Percentiles rank a stretch among this genome's conserved stretches.
phyloP scores from a whole-genome alignment of 2,797 vertebrate species.

The Enteromius anoplus region DNA sequence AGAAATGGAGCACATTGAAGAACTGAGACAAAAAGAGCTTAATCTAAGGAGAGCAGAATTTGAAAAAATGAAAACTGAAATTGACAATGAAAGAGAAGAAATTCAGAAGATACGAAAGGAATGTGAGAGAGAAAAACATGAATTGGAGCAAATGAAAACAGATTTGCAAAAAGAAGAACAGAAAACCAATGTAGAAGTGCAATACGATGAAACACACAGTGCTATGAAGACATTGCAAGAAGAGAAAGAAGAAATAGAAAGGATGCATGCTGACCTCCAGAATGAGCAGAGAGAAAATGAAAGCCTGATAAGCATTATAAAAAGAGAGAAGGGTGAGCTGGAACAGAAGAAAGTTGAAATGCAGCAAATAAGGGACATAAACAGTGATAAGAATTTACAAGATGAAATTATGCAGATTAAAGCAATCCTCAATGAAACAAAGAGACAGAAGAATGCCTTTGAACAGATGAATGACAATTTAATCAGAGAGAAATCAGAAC shows the following conservation, averaged over 20 bases:
- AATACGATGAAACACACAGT: slow-evolving; percentile 5
- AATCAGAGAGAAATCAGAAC: slow-evolving; percentile 32
- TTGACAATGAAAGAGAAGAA: slow-evolving; percentile 33
- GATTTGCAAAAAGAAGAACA: slow-evolving; percentile 22
- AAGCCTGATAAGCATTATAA: neutral
- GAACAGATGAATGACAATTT: slow-evolving; percentile 39
- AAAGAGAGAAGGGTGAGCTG: slow-evolving; percentile 16
- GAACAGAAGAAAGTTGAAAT: slow-evolving; percentile 28
- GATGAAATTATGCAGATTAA: slow-evolving; percentile 33
- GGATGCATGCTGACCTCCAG: slow-evolving; percentile 22
- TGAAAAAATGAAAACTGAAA: slow-evolving; percentile 14
- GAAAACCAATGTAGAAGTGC: slow-evolving; percentile 17
- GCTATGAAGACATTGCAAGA: neutral
- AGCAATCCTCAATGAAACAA: slow-evolving; percentile 30
- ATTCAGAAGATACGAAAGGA: slow-evolving; percentile 8
- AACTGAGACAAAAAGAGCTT: slow-evolving; percentile 22
- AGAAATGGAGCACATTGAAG: slow-evolving; percentile 12
- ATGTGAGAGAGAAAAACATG: slow-evolving; percentile 12
- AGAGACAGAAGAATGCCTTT: slow-evolving; percentile 16
- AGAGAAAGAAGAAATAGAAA: slow-evolving; percentile 13
- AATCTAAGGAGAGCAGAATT: slow-evolving; percentile 10
- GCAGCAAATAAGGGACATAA: neutral
- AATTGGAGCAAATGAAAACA: slow-evolving; percentile 23
- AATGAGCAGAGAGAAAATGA: slow-evolving; percentile 21
- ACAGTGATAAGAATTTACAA: slow-evolving; percentile 24